Evolutionary conservation across 2,888 invertebrate species (phyloP).

Genomic region (Petrolisthes cinctipes): DNA sequence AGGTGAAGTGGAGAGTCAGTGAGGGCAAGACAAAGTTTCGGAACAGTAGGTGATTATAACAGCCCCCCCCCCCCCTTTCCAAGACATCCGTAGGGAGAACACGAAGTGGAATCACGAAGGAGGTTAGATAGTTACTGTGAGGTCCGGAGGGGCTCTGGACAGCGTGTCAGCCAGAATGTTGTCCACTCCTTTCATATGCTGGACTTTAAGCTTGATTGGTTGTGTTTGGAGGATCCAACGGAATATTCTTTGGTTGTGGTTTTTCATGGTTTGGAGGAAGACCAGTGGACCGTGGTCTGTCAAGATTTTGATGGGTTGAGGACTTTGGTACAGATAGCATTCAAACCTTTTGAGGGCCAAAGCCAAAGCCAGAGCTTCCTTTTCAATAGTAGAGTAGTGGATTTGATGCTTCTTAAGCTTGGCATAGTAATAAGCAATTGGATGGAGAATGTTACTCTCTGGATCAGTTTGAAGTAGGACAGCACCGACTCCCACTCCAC

Average conservation of each 20-base stretch:
- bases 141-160: neutral
- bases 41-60: too few relatives aligned
- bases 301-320: neutral
- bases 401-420: constrained; percentile 17
- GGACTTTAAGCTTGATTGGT: neutral
- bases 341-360: neutral
- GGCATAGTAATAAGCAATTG: constrained; percentile 3
- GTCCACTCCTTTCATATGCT: neutral
- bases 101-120: constrained; percentile 10
- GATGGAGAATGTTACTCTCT: constrained; percentile 2
- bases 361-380: neutral
- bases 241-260: neutral
- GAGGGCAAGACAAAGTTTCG: too few relatives aligned
- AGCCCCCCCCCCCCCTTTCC: too few relatives aligned
- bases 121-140: neutral
- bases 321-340: neutral
- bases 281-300: constrained; percentile 2
- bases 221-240: constrained; percentile 8
- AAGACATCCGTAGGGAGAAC: too few relatives aligned
- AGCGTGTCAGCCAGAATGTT: neutral
- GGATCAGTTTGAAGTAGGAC: neutral
- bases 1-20: too few relatives aligned
- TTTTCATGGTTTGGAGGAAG: neutral
- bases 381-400: constrained; percentile 3
- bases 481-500: neutral